Evolutionary conservation across 2,888 invertebrate genomes (phyloP).

Genomic region (Macrostomum cliftonense): DNA sequence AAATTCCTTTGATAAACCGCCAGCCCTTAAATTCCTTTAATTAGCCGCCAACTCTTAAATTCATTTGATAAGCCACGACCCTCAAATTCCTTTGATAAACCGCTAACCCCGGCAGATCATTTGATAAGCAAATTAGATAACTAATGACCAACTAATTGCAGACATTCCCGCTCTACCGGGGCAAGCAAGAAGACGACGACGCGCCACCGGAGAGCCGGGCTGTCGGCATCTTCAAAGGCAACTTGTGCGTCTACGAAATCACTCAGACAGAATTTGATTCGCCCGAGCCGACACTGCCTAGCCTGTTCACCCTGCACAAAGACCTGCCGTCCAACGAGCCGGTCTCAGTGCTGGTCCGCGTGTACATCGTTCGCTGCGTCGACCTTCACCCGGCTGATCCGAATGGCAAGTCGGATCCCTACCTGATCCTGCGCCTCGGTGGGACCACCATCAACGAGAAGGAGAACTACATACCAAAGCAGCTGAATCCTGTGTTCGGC

Average conservation of each 20-base stretch:
- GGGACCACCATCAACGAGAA: slow-evolving; percentile 24
- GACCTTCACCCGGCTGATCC: slow-evolving; percentile 7
- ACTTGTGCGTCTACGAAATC: background rate
- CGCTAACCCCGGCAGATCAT: too few species aligned
- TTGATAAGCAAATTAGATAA: too few species aligned
- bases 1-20: too few species aligned
- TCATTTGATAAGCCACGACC: too few species aligned
- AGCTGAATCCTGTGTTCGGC: slow-evolving; percentile 75
- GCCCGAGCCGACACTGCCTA: background rate
- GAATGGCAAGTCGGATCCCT: slow-evolving; percentile 5
- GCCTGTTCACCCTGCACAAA: slow-evolving; percentile 13
- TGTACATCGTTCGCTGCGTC: slow-evolving; percentile 40
- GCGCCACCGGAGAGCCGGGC: slow-evolving; percentile 62
- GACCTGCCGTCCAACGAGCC: slow-evolving; percentile 37
- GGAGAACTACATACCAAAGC: slow-evolving; percentile 72
- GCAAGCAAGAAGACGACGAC: slow-evolving; percentile 68
- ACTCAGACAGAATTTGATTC: slow-evolving; percentile 1
- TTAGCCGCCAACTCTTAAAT: slow-evolving; percentile 1
- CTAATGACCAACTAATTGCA: too few species aligned
- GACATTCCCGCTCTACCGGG: slow-evolving; percentile 64
- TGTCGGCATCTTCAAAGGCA: slow-evolving; percentile 62
- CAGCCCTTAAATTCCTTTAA: slow-evolving; percentile 9
- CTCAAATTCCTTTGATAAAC: too few species aligned
- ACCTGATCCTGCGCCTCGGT: slow-evolving; percentile 4
- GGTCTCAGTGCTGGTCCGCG: slow-evolving; percentile 33